Evolutionary conservation across 2,113 vertebrate species (phyloP), one percentile per base, ranked within the genome.

Genomic region (Turdus rufiventris): DNA sequence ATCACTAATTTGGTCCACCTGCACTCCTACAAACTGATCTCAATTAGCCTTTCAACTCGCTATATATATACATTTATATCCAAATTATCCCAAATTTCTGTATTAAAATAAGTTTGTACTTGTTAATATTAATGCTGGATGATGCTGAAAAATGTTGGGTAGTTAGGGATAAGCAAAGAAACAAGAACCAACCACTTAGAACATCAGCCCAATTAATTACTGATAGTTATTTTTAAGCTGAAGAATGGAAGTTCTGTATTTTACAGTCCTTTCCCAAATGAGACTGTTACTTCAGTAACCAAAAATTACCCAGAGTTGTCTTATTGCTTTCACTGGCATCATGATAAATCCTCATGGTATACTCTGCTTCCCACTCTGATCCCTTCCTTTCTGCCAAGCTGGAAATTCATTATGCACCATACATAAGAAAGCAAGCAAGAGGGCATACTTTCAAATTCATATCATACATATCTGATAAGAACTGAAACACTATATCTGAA

Each of bases 391-490:
- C 82, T 93, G 90, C 82, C 78, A 91, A 85, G 73, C 51, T 88
- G 78, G 56, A 93, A 94, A 90, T 88, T 96, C 88, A 91, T 94
- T 96, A 96, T 95, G 78, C 91, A 88, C 87, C 42, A 85, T 36
- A 93, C 72, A 93, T 77, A 83, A 94, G 89, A 94, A 90, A 88
- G 85, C 70, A 94, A 95, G 93, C 23, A 18, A 93, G 72, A 67
- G 85, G 88, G 90, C 92, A 96, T 33, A 67, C 88, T 94, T 91
- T 96, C 82, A 92, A 94, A 96, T 96, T 94, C 82, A 81, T 84
- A 88, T 80, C 67, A 80, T 94, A 90, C 75, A 78, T 88, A 92
- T 91, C 93, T 88, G 93, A 88, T 85, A 89, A 90, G 89, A 96
- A 80, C 65, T 71, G 91, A 91, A 94, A 88, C 72, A 45, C 88